These are phyloP conservation scores for Phrynosoma platyrhinos DNA, from an alignment of 2,113 vertebrate genomes.

Conservation along the genomic window DNA sequence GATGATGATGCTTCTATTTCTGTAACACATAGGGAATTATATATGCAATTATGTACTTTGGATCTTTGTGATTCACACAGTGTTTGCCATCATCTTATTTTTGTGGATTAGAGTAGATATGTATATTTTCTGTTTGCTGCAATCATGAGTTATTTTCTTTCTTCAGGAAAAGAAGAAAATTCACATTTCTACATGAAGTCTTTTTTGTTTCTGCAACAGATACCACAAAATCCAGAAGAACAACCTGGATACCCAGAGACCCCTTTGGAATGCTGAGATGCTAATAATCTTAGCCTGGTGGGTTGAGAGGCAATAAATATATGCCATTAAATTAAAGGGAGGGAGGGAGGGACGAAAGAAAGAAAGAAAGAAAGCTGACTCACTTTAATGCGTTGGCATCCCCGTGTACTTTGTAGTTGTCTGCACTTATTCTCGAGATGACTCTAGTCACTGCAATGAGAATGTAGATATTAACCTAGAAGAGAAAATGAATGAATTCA, in stretches of 20 bases:
- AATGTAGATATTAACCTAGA: conserved; percentile 92
- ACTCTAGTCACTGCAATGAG: conserved; percentile 94
- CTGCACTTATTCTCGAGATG: conserved; percentile 94
- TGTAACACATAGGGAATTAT: too few relatives aligned
- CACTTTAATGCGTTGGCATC: conserved; percentile 94
- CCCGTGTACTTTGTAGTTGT: conserved; percentile 92
- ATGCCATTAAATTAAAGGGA: background rate
- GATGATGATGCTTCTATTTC: too few relatives aligned
- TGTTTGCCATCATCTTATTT: too few relatives aligned
- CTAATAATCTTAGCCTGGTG: too few relatives aligned
- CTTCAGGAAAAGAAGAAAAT: too few relatives aligned
- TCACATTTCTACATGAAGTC: too few relatives aligned
- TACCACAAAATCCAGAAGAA: background rate
- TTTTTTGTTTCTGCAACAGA: too few relatives aligned
- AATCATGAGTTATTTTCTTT: background rate
- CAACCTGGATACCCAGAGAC: background rate
- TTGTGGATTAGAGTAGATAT: too few relatives aligned
- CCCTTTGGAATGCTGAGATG: background rate
- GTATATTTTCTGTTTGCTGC: background rate
- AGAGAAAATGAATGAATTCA: background rate
- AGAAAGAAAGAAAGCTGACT: conserved; percentile 58
- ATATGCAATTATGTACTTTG: too few relatives aligned
- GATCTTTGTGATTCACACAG: too few relatives aligned
- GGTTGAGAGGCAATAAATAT: too few relatives aligned
- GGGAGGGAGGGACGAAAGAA: background rate